Conservation (phyloP, 2,888 invertebrate genomes). For the Terebella lapidaria region DNA sequence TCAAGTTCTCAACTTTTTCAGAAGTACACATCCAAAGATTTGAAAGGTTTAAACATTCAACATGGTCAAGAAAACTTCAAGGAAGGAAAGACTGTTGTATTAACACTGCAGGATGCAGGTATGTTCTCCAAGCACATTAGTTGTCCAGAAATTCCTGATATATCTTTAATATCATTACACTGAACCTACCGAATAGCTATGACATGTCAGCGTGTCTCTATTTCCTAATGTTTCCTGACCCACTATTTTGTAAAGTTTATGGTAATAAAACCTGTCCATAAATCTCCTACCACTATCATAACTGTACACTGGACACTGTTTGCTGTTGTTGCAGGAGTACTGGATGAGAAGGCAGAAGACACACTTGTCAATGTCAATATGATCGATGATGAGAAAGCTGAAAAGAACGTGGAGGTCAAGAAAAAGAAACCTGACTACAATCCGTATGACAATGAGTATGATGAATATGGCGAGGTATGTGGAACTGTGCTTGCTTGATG, state of each 20-base stretch:
- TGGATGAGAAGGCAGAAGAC: conserved; percentile 81
- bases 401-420: conserved; percentile 73
- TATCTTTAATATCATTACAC: no score
- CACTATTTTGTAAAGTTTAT: no score
- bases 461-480: conserved; percentile 58
- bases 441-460: conserved; percentile 73
- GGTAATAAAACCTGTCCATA: no score
- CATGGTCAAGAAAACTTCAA: conserved; percentile 67
- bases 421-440: conserved; percentile 69
- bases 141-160: conserved; percentile 1
- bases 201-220: no score
- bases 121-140: conserved; percentile 2
- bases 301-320: no score
- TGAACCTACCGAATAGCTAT: no score
- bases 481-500: background rate
- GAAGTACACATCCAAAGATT: conserved; percentile 67
- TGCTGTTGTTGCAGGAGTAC: conserved; percentile 64
- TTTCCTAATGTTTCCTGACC: no score
- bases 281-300: no score
- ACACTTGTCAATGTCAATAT: conserved; percentile 70
- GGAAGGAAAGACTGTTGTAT: conserved; percentile 78
- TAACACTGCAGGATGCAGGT: conserved; percentile 90
- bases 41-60: conserved; percentile 78
- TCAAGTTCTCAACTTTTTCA: no score
- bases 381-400: conserved; percentile 51